Evolutionary conservation across 2,888 invertebrate genomes (phyloP).

Genomic region (Eupithecia tripunctaria): DNA sequence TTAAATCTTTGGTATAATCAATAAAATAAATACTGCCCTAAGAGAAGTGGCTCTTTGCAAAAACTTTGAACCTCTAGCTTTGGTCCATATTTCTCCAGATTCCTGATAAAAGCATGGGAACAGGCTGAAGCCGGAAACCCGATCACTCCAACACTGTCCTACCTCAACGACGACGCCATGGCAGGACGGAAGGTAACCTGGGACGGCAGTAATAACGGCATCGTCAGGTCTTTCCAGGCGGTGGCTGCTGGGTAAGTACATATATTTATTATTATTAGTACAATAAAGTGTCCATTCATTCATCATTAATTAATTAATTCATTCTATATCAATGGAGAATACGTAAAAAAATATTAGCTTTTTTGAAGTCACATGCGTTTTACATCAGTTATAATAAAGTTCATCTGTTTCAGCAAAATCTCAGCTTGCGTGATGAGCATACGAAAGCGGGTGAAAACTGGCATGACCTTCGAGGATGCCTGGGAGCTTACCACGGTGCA

Average conservation of each 20-base stretch:
- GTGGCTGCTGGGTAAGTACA: slow-evolving; percentile 87
- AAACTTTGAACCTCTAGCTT: neutral
- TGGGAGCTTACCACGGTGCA: slow-evolving; percentile 93
- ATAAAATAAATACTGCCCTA: too few species aligned
- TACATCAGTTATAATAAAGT: too few species aligned
- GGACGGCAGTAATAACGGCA: slow-evolving; percentile 76
- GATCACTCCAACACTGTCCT: slow-evolving; percentile 88
- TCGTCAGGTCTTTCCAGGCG: slow-evolving; percentile 84
- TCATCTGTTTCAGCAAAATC: slow-evolving; percentile 76
- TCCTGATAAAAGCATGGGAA: slow-evolving; percentile 90
- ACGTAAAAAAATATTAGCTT: too few species aligned
- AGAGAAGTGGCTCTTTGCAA: neutral
- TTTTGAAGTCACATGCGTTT: too few species aligned
- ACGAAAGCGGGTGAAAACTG: slow-evolving; percentile 85
- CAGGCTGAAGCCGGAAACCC: slow-evolving; percentile 85
- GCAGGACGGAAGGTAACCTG: slow-evolving; percentile 50
- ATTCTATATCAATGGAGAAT: too few species aligned
- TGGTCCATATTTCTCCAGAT: slow-evolving; percentile 69
- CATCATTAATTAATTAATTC: too few species aligned
- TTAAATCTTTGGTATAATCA: too few species aligned
- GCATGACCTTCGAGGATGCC: slow-evolving; percentile 89
- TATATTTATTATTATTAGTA: too few species aligned
- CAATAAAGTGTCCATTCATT: too few species aligned
- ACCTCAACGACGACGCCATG: slow-evolving; percentile 75
- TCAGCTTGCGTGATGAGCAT: slow-evolving; percentile 87